A percentile compares a stretch with the other conserved stretches of the same genome.
phyloP scores from a whole-genome alignment of 1,140 invertebrate species.

The Elysia chlorotica region DNA sequence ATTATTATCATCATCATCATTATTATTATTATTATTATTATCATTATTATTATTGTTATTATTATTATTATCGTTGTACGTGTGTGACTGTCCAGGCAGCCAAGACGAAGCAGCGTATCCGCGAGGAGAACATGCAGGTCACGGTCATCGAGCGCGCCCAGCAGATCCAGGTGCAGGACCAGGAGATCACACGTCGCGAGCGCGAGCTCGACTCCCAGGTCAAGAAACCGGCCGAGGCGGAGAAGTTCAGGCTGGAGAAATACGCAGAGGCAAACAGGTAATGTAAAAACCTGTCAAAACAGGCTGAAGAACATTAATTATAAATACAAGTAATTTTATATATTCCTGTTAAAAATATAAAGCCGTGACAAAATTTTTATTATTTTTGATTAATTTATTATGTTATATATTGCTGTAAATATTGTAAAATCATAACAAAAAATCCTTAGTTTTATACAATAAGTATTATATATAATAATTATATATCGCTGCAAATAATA shows the following conservation, averaged over 20 bases:
- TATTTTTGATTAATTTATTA: too few species aligned
- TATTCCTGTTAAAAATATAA: too few species aligned
- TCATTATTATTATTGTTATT: not conserved
- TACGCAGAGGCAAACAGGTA: constrained; percentile 84
- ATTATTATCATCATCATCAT: not conserved
- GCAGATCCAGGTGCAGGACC: constrained; percentile 72
- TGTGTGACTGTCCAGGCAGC: constrained; percentile 74
- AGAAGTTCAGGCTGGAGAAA: constrained; percentile 91
- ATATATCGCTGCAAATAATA: too few species aligned
- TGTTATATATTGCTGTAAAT: too few species aligned
- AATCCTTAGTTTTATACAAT: too few species aligned
- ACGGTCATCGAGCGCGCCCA: constrained; percentile 90
- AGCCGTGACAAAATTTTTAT: too few species aligned
- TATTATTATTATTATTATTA: not conserved
- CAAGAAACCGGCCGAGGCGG: constrained; percentile 89
- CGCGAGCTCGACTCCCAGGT: constrained; percentile 82
- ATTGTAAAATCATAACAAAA: too few species aligned
- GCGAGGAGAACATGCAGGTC: constrained; percentile 97
- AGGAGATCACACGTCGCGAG: constrained; percentile 60
- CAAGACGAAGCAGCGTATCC: constrained; percentile 93
- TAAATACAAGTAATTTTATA: too few species aligned
- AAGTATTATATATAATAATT: too few species aligned
- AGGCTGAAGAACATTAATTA: too few species aligned
- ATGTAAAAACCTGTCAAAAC: too few species aligned
- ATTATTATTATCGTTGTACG: not conserved